Base-by-base conservation (phyloP, 1,140 invertebrate species). In the Pollicipes pollicipes region DNA sequence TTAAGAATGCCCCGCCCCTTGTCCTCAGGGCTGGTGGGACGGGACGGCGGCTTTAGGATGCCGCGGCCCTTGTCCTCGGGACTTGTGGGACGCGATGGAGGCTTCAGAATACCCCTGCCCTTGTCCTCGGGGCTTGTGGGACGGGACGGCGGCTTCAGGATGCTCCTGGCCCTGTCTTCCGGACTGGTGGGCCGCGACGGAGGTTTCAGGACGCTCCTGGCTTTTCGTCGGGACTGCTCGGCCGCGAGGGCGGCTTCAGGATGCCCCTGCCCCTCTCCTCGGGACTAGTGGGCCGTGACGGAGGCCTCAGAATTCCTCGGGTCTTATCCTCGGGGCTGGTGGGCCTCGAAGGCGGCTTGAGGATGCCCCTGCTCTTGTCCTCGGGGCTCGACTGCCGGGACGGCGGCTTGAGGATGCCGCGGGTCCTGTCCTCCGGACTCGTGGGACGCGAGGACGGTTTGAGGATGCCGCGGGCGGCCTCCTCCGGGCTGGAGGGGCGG, bases 21-120 rank as follows among this genome's bases (percentile, higher is more conserved):
- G 17, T 29, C 64, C 64, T 66, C 64, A n/a, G 64, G 64, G n/a
- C 64, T 66, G 27, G 64, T 66, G 8, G 64, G 64, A 21, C 64
- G 64, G 3, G 64, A 66, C 28, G n/a, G 64, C 3, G 64, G n/a
- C 64, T 66, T 66, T 10, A 66, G 64, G 26, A 66, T 66, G 64
- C 64, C 28, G n/a, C 64, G n/a, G 17, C 64, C 64, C 17, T 58
- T 58, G 45, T 58, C 45, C 64, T 66, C 64, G n/a, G 64, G 64
- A 21, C 64, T 66, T 16, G 64, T 66, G 3, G 64, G 64, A 3
- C 64, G 64, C 17, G 64, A 66, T 3, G n/a, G 8, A n/a, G 64
- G 28, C 64, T 28, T 66, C 3, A 66, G n/a, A 28, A 66, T 66
- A 3, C 64, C 64, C 1, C 64, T 3, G 64, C 27, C 17, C 28